These are phyloP conservation scores for Anableps anableps DNA, from an alignment of 2,797 vertebrate genomes.

Conservation along the genomic window DNA sequence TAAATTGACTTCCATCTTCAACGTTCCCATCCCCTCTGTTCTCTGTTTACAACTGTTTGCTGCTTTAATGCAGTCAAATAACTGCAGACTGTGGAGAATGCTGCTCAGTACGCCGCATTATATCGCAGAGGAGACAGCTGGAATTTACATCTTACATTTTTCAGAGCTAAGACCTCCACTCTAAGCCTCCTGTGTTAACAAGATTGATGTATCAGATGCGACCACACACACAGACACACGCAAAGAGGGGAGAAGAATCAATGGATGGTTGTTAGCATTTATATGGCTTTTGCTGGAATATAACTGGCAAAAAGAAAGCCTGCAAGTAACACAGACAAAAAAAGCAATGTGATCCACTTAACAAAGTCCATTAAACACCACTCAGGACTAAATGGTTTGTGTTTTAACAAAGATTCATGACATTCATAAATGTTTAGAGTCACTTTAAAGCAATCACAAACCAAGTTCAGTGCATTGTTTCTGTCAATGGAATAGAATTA, in stretches of 20 bases:
- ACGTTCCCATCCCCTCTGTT: constrained; percentile 1
- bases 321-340: constrained; percentile 35
- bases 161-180: constrained; percentile 31
- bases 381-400: constrained; percentile 40
- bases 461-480: background rate
- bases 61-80: constrained; percentile 46
- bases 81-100: constrained; percentile 23
- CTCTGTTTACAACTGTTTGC: constrained; percentile 42
- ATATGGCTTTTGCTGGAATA: constrained; percentile 66
- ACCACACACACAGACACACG: constrained; percentile 30
- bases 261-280: constrained; percentile 73
- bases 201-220: constrained; percentile 63
- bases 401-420: constrained; percentile 52
- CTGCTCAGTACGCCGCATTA: constrained; percentile 35
- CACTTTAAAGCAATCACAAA: constrained; percentile 41
- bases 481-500: constrained; percentile 7
- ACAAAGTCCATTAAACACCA: constrained; percentile 61
- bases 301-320: constrained; percentile 43
- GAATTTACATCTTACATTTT: constrained; percentile 62
- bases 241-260: constrained; percentile 49
- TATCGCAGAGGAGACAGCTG: constrained; percentile 40
- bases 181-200: constrained; percentile 48
- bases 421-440: constrained; percentile 57
- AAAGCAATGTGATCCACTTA: constrained; percentile 59
- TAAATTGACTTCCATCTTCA: constrained; percentile 20